A percentile compares a stretch with the other conserved stretches of the same genome.
These are phyloP conservation scores for Ophion slaviceki DNA, from an alignment of 2,888 invertebrate genomes.

Conservation along the genomic window DNA sequence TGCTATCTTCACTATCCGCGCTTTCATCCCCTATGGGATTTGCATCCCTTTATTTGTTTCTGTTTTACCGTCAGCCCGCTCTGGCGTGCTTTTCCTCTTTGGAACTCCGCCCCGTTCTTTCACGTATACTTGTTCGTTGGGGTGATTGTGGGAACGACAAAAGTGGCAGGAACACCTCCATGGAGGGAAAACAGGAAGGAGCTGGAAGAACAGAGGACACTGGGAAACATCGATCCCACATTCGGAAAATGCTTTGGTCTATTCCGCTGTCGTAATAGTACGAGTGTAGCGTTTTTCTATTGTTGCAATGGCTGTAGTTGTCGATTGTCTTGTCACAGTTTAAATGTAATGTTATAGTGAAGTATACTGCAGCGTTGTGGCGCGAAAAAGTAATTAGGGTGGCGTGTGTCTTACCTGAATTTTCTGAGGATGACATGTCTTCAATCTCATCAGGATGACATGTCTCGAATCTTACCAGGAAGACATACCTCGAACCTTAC, in stretches of 20 bases:
- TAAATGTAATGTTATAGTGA: too few species aligned
- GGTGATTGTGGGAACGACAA: slow-evolving; percentile 33
- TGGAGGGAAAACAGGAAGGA: not conserved
- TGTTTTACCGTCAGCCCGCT: slow-evolving; percentile 61
- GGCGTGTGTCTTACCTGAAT: too few species aligned
- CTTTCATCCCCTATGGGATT: slow-evolving; percentile 68
- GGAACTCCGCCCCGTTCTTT: slow-evolving; percentile 21
- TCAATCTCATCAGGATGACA: too few species aligned
- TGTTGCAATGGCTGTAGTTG: not conserved
- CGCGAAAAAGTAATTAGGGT: too few species aligned
- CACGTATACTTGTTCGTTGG: slow-evolving; percentile 22
- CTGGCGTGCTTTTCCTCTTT: slow-evolving; percentile 16
- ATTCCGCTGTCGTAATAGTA: not conserved
- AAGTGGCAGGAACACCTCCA: slow-evolving; percentile 9
- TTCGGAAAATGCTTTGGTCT: not conserved
- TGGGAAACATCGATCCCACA: not conserved
- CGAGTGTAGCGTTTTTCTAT: not conserved
- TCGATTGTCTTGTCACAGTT: not conserved
- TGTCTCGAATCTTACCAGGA: too few species aligned
- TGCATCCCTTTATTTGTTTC: slow-evolving; percentile 71
- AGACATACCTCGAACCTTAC: too few species aligned
- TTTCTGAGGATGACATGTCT: too few species aligned
- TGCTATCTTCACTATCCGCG: slow-evolving; percentile 14
- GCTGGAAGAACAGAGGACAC: slow-evolving; percentile 9
- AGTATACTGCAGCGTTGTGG: too few species aligned